These are phyloP conservation scores for Nemapogon koenigi DNA, from an alignment of 2,888 invertebrate species.

Conservation along the genomic window DNA sequence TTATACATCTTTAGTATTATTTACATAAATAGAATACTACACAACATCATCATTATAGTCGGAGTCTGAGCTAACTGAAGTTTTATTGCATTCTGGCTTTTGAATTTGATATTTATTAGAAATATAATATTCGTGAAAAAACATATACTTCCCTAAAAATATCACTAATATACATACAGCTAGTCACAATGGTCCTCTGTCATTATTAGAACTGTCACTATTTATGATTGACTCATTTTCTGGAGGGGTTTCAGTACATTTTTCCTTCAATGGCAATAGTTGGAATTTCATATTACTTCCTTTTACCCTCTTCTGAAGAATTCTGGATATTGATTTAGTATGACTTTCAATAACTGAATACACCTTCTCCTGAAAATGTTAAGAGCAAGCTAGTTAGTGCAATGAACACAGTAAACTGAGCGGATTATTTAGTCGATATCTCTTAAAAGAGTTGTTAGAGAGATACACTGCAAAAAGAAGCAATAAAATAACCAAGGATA, in stretches of 20 bases:
- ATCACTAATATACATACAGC: constrained; percentile 27
- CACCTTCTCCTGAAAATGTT: constrained; percentile 67
- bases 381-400: no score
- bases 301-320: constrained; percentile 70
- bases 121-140: constrained; percentile 32
- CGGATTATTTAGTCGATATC: no score
- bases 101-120: constrained; percentile 19
- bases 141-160: constrained; percentile 35
- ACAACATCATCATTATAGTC: no score
- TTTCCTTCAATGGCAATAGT: constrained; percentile 55
- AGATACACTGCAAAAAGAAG: no score
- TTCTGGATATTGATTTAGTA: constrained; percentile 52
- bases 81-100: no score
- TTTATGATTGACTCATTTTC: constrained; percentile 20
- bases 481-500: no score
- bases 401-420: no score
- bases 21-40: no score
- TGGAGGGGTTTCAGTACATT: constrained; percentile 18
- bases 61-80: no score
- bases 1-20: no score
- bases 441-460: no score
- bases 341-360: constrained; percentile 61
- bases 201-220: constrained; percentile 21
- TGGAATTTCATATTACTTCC: constrained; percentile 68
- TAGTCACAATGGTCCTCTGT: constrained; percentile 51